phyloP scores from a whole-genome alignment of 2,113 vertebrate genomes.

The Pycnonotus jocosus region DNA sequence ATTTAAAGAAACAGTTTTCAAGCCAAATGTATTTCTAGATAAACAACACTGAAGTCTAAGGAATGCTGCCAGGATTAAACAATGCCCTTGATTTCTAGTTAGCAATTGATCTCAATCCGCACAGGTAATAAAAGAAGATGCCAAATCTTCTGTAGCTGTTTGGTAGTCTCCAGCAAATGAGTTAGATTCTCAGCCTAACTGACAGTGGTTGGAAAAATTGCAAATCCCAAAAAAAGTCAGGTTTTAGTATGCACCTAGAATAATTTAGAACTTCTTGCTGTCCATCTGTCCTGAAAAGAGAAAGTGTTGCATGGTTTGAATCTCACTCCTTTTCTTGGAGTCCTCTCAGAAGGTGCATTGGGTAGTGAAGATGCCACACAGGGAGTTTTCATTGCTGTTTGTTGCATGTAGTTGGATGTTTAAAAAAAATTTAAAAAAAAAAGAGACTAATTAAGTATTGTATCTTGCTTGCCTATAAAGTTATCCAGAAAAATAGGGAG shows the following conservation, averaged over 20 bases:
- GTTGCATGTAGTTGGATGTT: not conserved
- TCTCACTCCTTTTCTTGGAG: not conserved
- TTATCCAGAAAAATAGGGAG: not conserved
- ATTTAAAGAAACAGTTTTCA: conserved; percentile 14
- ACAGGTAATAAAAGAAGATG: not conserved
- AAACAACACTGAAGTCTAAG: not conserved
- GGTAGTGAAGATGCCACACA: not conserved
- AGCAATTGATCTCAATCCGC: not conserved
- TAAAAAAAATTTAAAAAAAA: not conserved
- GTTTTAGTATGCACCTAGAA: not conserved
- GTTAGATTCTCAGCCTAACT: not conserved
- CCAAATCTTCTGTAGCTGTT: not conserved
- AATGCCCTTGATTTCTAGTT: not conserved
- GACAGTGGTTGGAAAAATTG: not conserved
- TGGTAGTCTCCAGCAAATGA: not conserved
- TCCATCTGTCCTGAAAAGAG: not conserved
- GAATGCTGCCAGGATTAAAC: not conserved
- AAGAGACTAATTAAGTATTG: not conserved
- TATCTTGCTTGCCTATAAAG: not conserved
- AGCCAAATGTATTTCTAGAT: not conserved
- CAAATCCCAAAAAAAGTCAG: not conserved
- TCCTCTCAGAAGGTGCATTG: not conserved
- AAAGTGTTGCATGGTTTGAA: not conserved
- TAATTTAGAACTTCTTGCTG: not conserved
- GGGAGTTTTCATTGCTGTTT: not conserved